Conservation (phyloP, 1,140 invertebrate genomes). For the Meloidogyne exigua region DNA sequence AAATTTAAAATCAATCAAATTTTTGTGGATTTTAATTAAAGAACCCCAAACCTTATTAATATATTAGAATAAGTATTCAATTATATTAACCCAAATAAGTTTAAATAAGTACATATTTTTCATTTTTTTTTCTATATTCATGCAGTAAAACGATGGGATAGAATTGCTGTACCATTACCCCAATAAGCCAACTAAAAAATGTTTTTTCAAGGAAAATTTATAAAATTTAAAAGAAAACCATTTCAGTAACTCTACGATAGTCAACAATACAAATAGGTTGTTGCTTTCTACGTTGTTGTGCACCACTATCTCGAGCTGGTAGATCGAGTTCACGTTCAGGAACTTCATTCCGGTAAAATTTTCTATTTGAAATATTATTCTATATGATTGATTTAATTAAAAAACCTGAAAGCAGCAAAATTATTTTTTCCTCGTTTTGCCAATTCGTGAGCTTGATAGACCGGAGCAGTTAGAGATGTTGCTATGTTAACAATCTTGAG, state of each 20-base stretch:
- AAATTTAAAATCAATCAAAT: too few species aligned
- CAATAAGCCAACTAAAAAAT: not conserved
- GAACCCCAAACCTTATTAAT: too few species aligned
- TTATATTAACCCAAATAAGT: too few species aligned
- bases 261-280: slow-evolving; percentile 15
- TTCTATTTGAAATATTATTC: slow-evolving; percentile 4
- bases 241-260: not conserved
- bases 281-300: not conserved
- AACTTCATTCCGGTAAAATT: not conserved
- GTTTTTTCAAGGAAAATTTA: not conserved
- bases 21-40: too few species aligned
- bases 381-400: not conserved
- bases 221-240: slow-evolving; percentile 8
- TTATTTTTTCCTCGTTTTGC: slow-evolving; percentile 26
- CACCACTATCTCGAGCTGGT: not conserved
- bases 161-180: not conserved
- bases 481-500: slow-evolving; percentile 20
- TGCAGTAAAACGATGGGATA: slow-evolving; percentile 20
- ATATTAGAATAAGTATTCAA: too few species aligned
- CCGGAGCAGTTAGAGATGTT: slow-evolving; percentile 15
- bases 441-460: slow-evolving; percentile 26
- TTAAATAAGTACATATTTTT: too few species aligned
- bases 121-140: not conserved
- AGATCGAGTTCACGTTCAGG: not conserved
- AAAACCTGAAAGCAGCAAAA: slow-evolving; percentile 13